phyloP scores from a whole-genome alignment of 2,797 vertebrate species.

The Okamejei kenojei region DNA sequence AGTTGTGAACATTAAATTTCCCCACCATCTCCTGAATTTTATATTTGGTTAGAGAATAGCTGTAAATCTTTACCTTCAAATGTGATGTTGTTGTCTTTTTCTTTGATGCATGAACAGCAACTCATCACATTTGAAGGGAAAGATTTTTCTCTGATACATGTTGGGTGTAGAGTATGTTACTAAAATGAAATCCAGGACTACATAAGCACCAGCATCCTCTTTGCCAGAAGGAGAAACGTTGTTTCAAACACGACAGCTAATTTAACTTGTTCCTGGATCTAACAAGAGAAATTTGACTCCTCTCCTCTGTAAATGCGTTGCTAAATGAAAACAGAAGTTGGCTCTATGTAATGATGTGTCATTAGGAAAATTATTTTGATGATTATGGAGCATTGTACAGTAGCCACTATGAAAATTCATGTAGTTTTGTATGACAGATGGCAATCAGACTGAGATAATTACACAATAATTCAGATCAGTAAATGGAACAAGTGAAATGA shows the following conservation, averaged over 20 bases:
- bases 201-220: neutral
- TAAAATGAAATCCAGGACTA: neutral
- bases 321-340: neutral
- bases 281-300: neutral
- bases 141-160: neutral
- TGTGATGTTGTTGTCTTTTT: neutral
- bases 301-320: neutral
- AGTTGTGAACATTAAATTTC: no score
- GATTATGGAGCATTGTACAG: neutral
- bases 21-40: no score
- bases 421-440: neutral
- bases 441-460: neutral
- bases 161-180: neutral
- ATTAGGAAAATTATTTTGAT: neutral
- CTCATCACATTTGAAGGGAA: neutral
- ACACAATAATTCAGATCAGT: neutral
- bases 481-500: neutral
- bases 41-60: neutral
- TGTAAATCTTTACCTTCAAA: neutral
- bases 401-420: neutral
- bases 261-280: neutral
- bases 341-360: neutral
- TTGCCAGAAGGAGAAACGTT: neutral
- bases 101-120: neutral
- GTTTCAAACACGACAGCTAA: neutral